Evolutionary conservation across 2,113 vertebrate species (phyloP).

Genomic region (Gavialis gangeticus): DNA sequence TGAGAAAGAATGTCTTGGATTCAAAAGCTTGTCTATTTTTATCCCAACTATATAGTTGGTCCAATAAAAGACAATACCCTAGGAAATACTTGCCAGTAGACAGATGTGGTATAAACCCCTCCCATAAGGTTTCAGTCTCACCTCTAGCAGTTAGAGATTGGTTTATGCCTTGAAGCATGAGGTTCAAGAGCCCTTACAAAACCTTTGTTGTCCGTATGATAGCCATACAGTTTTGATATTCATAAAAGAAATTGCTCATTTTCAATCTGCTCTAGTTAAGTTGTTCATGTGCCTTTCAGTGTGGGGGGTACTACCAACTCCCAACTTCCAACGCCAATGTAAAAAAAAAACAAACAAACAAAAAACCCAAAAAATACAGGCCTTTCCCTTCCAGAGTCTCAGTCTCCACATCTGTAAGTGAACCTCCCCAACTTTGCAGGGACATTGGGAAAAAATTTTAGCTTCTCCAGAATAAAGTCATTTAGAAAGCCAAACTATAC

Average conservation of each 20-base stretch:
- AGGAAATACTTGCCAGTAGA: background rate
- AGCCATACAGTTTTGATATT: background rate
- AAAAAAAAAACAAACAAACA: background rate
- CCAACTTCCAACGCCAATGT: accelerated
- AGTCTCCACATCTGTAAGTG: background rate
- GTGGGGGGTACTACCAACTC: background rate
- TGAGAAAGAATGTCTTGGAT: too few relatives aligned
- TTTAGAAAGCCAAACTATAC: background rate
- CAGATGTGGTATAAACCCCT: background rate
- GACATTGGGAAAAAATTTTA: background rate
- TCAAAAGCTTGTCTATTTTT: too few relatives aligned
- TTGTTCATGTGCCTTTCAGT: background rate
- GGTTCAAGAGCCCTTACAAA: background rate
- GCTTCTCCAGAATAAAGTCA: background rate
- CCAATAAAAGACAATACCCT: background rate
- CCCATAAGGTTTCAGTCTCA: background rate
- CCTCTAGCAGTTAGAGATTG: background rate
- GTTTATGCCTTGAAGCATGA: background rate
- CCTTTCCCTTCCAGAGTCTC: background rate
- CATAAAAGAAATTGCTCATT: background rate
- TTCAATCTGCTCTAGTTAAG: background rate
- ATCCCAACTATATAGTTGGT: background rate
- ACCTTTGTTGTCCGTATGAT: background rate
- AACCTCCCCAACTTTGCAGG: background rate
- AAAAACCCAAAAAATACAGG: background rate